A percentile compares a stretch with the other conserved stretches of the same genome.
phyloP scores from a whole-genome alignment of 2,888 invertebrate species.

The Catocala sponsa region DNA sequence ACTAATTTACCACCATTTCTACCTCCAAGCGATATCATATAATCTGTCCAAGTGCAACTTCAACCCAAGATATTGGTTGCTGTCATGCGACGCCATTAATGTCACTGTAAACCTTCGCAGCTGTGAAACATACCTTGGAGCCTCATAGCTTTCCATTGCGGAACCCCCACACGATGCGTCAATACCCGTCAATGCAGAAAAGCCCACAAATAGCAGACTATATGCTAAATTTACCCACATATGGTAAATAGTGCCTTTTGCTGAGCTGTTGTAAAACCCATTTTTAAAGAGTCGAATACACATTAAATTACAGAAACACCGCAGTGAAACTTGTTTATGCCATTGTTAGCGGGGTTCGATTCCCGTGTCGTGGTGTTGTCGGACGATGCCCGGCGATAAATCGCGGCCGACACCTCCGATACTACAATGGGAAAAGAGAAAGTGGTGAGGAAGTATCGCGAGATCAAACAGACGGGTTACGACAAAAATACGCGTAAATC shows the following conservation, averaged over 20 bases:
- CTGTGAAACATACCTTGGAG: conserved; percentile 10
- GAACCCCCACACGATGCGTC: conserved; percentile 19
- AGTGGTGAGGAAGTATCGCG: conserved; percentile 75
- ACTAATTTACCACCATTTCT: no score
- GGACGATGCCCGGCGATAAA: conserved; percentile 78
- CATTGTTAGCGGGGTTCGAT: conserved; percentile 73
- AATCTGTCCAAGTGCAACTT: not conserved
- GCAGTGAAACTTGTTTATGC: conserved; percentile 64
- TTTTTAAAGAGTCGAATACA: conserved; percentile 35
- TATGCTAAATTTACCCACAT: not conserved
- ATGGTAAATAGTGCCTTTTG: conserved; percentile 5
- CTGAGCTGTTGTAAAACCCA: conserved; percentile 11
- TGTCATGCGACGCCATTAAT: conserved; percentile 44
- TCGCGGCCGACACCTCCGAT: conserved; percentile 77
- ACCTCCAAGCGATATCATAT: no score
- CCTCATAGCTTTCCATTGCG: conserved; percentile 34
- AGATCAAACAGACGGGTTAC: conserved; percentile 52
- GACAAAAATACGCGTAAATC: conserved; percentile 65
- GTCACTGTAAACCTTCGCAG: conserved; percentile 41
- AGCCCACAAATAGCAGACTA: not conserved
- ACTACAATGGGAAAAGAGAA: conserved; percentile 83
- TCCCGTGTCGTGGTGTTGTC: conserved; percentile 76
- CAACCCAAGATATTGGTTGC: conserved; percentile 42
- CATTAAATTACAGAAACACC: conserved; percentile 49
- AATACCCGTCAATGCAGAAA: no score